These are phyloP conservation scores for Watsonalla cultraria DNA, from an alignment of 2,888 invertebrate genomes.

Conservation along the genomic window DNA sequence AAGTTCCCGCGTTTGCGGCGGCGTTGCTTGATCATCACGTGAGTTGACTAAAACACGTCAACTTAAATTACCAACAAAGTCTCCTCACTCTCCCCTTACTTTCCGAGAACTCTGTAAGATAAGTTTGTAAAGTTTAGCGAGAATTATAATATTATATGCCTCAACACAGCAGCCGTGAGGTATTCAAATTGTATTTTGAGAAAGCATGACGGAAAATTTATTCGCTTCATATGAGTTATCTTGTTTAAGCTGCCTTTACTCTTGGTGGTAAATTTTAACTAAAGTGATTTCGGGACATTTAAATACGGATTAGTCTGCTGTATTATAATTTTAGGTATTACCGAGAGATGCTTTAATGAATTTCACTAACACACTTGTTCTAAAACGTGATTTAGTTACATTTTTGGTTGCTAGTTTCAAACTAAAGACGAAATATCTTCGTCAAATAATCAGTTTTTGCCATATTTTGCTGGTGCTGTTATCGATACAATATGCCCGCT, in stretches of 20 bases:
- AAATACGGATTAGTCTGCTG: not conserved
- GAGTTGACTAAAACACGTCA: conserved; percentile 9
- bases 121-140: not conserved
- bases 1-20: conserved; percentile 19
- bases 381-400: too few relatives aligned
- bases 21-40: conserved; percentile 1
- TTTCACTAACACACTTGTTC: too few relatives aligned
- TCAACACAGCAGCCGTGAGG: not conserved
- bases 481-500: too few relatives aligned
- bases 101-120: not conserved
- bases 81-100: not conserved
- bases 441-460: too few relatives aligned
- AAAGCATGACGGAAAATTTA: not conserved
- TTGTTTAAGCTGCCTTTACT: not conserved
- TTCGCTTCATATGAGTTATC: not conserved
- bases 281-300: not conserved
- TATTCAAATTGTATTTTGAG: not conserved
- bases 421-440: too few relatives aligned
- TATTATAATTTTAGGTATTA: not conserved
- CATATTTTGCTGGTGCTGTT: too few relatives aligned
- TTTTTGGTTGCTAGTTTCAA: too few relatives aligned
- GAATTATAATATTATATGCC: not conserved
- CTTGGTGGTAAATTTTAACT: not conserved
- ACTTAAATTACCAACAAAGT: conserved; percentile 6
- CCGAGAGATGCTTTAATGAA: too few relatives aligned